Percentiles rank a stretch among this genome's conserved stretches.
These are phyloP conservation scores for Brachylomia viminalis DNA, from an alignment of 2,888 invertebrate genomes.

Conservation along the genomic window DNA sequence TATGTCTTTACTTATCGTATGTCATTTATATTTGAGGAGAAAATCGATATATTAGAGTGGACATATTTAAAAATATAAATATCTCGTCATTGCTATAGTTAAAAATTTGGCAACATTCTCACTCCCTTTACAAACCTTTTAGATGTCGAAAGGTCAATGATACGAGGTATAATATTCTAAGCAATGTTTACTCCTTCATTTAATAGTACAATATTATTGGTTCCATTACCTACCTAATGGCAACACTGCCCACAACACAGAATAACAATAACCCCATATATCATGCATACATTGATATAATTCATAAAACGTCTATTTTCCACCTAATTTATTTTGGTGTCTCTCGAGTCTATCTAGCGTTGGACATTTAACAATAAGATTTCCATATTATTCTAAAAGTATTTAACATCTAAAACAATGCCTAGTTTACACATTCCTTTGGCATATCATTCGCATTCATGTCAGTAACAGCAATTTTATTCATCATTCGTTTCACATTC, in stretches of 20 bases:
- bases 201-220: constrained; percentile 64
- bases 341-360: constrained; percentile 73
- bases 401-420: constrained; percentile 70
- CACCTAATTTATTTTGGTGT: constrained; percentile 73
- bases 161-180: constrained; percentile 60
- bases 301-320: constrained; percentile 65
- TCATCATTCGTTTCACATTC: constrained; percentile 73
- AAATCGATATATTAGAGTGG: constrained; percentile 61
- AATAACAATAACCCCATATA: constrained; percentile 68
- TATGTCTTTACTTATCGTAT: constrained; percentile 36
- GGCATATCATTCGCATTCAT: constrained; percentile 70
- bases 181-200: constrained; percentile 63
- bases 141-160: constrained; percentile 59
- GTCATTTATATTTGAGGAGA: constrained; percentile 57
- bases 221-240: constrained; percentile 74
- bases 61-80: constrained; percentile 76
- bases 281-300: constrained; percentile 70
- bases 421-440: constrained; percentile 71
- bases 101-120: constrained; percentile 83
- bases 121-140: constrained; percentile 63
- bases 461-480: constrained; percentile 68
- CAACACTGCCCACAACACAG: constrained; percentile 70
- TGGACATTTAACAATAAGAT: constrained; percentile 70
- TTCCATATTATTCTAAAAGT: constrained; percentile 65
- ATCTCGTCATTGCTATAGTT: constrained; percentile 68